These are phyloP conservation scores for Macrosteles quadrilineatus DNA, from an alignment of 1,140 invertebrate genomes.

Conservation along the genomic window DNA sequence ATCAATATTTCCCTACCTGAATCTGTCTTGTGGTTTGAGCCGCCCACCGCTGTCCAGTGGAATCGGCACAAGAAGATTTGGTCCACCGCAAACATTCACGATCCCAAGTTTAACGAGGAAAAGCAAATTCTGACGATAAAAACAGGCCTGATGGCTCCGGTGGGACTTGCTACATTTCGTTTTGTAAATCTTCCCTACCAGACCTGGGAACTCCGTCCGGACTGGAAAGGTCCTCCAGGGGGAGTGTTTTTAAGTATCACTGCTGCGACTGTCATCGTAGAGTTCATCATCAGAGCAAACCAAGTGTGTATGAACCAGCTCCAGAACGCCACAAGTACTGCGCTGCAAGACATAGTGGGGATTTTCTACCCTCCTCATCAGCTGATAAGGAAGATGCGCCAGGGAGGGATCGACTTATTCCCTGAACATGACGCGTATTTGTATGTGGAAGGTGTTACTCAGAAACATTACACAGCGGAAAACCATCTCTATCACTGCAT, in stretches of 20 bases:
- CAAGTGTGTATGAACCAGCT: slow-evolving; percentile 58
- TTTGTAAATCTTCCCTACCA: slow-evolving; percentile 83
- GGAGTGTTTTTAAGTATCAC: slow-evolving; percentile 63
- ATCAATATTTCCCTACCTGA: slow-evolving; percentile 62
- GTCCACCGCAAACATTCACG: slow-evolving; percentile 75
- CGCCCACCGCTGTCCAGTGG: slow-evolving; percentile 79
- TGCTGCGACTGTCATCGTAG: slow-evolving; percentile 66
- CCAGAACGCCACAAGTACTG: slow-evolving; percentile 57
- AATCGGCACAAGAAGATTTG: slow-evolving; percentile 60
- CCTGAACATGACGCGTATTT: slow-evolving; percentile 81
- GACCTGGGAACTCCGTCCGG: slow-evolving; percentile 79
- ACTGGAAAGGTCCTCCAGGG: slow-evolving; percentile 55
- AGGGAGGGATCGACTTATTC: slow-evolving; percentile 85
- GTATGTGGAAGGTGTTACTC: slow-evolving; percentile 73
- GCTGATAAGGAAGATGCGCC: slow-evolving; percentile 63
- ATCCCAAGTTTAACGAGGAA: slow-evolving; percentile 82
- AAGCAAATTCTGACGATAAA: slow-evolving; percentile 74
- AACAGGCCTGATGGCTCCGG: slow-evolving; percentile 70
- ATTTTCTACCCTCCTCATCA: slow-evolving; percentile 56
- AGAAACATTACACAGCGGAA: slow-evolving; percentile 75
- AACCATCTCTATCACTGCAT: slow-evolving; percentile 82
- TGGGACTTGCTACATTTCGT: slow-evolving; percentile 70
- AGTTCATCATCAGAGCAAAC: slow-evolving; percentile 58
- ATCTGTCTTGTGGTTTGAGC: slow-evolving; percentile 79
- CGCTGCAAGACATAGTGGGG: slow-evolving; percentile 57